Percentiles rank a stretch among this genome's conserved stretches.
These are phyloP conservation scores for Drosophila paucipuncta DNA, from an alignment of 2,888 invertebrate genomes.

Conservation along the genomic window DNA sequence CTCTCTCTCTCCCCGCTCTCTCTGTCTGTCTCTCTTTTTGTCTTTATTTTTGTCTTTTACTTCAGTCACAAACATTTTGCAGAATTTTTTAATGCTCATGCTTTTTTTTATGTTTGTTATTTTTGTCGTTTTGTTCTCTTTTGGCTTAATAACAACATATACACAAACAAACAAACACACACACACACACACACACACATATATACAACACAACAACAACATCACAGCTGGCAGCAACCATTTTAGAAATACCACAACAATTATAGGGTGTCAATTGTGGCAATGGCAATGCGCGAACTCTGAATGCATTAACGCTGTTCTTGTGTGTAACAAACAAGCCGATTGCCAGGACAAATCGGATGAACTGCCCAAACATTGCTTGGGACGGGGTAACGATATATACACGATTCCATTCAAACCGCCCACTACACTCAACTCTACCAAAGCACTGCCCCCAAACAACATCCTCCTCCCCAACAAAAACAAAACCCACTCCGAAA, in stretches of 20 bases:
- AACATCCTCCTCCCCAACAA: background rate
- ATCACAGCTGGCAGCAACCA: slow-evolving; percentile 39
- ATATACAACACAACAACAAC: slow-evolving; percentile 13
- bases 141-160: slow-evolving; percentile 27
- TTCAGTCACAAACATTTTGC: slow-evolving; percentile 12
- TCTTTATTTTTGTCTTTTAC: background rate
- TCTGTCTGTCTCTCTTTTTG: background rate
- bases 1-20: slow-evolving; percentile 1
- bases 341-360: slow-evolving; percentile 89
- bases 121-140: slow-evolving; percentile 35
- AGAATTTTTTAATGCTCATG: slow-evolving; percentile 31
- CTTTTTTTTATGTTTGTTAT: slow-evolving; percentile 38
- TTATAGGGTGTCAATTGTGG: slow-evolving; percentile 72
- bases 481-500: background rate
- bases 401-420: slow-evolving; percentile 28
- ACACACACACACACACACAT: slow-evolving; percentile 15
- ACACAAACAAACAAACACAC: slow-evolving; percentile 20
- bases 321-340: slow-evolving; percentile 86
- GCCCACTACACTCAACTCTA: background rate
- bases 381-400: slow-evolving; percentile 76
- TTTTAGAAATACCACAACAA: slow-evolving; percentile 42
- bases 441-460: slow-evolving; percentile 5
- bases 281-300: slow-evolving; percentile 89
- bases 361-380: slow-evolving; percentile 84
- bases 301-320: slow-evolving; percentile 87